These are phyloP conservation scores for Conistra vaccinii DNA, from an alignment of 2,888 invertebrate genomes.

Conservation along the genomic window DNA sequence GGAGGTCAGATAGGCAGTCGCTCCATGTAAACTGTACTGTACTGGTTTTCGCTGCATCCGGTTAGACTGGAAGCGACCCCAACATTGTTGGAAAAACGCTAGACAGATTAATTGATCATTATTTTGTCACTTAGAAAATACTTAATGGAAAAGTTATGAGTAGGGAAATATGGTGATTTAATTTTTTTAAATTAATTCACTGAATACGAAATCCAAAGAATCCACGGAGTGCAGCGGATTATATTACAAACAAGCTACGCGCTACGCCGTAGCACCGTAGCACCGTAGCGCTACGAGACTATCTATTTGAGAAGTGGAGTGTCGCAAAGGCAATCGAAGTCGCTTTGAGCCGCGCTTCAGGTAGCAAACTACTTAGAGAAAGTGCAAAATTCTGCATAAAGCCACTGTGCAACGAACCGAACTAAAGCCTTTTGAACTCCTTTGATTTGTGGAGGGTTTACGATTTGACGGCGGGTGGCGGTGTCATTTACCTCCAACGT, in stretches of 20 bases:
- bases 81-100: too few relatives aligned
- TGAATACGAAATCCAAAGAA: neutral
- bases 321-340: constrained; percentile 37
- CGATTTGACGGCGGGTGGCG: constrained; percentile 18
- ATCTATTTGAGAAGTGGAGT: constrained; percentile 44
- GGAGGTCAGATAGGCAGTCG: too few relatives aligned
- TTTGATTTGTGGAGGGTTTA: constrained; percentile 49
- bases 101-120: too few relatives aligned
- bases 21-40: too few relatives aligned
- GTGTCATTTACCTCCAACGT: constrained; percentile 56
- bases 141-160: neutral
- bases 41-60: too few relatives aligned
- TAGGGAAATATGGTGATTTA: too few relatives aligned
- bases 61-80: too few relatives aligned
- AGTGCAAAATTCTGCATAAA: constrained; percentile 49
- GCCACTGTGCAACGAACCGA: constrained; percentile 44
- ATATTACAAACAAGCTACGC: constrained; percentile 16
- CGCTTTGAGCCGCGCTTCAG: constrained; percentile 43
- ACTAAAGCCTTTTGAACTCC: constrained; percentile 45
- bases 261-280: constrained; percentile 58
- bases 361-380: constrained; percentile 50
- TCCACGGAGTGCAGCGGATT: neutral
- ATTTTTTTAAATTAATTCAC: too few relatives aligned
- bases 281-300: constrained; percentile 47
- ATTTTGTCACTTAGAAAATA: neutral